phyloP scores from a whole-genome alignment of 2,113 vertebrate species.

The Zosterops hypoxanthus region DNA sequence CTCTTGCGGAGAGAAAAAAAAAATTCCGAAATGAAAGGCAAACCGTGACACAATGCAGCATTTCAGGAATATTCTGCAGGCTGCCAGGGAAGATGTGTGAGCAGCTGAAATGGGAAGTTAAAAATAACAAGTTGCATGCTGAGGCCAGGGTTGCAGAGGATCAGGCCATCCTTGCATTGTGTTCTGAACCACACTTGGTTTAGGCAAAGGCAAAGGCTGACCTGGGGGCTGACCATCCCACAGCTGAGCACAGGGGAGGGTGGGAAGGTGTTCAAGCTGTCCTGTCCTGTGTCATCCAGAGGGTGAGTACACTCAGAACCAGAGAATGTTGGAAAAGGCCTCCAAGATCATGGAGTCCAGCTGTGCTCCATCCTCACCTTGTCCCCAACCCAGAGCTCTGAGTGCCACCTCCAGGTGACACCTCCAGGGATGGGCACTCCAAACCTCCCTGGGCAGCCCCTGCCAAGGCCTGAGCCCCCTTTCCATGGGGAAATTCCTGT shows the following conservation, averaged over 20 bases:
- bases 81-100: not conserved
- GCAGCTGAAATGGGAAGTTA: not conserved
- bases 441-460: not conserved
- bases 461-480: fast-evolving
- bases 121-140: not conserved
- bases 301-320: fast-evolving
- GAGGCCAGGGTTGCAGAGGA: not conserved
- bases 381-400: not conserved
- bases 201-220: not conserved
- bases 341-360: fast-evolving
- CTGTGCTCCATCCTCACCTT: fast-evolving
- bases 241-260: not conserved
- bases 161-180: not conserved
- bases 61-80: not conserved
- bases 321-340: not conserved
- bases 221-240: not conserved
- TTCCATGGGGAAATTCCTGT: not conserved
- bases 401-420: not conserved
- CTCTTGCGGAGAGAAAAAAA: not conserved
- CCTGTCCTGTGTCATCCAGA: not conserved
- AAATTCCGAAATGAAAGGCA: not conserved
- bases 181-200: not conserved
- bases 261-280: not conserved
- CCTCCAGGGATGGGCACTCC: not conserved
- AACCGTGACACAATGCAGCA: not conserved